A percentile compares a stretch with the other conserved stretches of the same genome.
These are phyloP conservation scores for Megalurothrips usitatus DNA, from an alignment of 2,888 invertebrate species.

Conservation along the genomic window DNA sequence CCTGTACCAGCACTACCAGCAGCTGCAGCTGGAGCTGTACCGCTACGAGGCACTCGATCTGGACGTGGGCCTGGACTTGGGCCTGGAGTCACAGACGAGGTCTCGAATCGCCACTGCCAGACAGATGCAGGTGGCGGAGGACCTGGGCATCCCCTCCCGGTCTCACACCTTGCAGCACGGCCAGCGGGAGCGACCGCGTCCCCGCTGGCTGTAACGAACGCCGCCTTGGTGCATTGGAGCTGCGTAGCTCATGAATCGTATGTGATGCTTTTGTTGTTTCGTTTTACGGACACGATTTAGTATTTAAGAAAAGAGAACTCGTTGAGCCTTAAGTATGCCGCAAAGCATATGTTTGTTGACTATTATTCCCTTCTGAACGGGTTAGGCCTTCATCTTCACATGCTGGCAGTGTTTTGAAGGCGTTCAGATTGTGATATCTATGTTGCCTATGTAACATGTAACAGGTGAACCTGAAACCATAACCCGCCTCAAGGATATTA, in stretches of 20 bases:
- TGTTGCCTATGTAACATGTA: neutral
- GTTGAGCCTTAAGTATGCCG: neutral
- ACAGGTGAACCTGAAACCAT: no score
- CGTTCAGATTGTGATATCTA: neutral
- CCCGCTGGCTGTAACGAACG: neutral
- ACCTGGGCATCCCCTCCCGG: neutral
- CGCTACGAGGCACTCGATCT: neutral
- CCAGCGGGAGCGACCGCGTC: neutral
- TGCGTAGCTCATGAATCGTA: neutral
- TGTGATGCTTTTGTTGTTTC: neutral
- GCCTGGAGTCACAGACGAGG: neutral
- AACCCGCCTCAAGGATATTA: no score
- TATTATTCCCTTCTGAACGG: neutral
- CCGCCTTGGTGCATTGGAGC: neutral
- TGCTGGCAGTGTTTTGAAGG: neutral
- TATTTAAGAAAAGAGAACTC: neutral
- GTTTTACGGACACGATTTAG: neutral
- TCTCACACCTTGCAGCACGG: neutral
- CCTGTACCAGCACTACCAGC: slow-evolving; percentile 6
- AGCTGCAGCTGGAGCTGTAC: neutral
- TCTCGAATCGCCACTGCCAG: neutral
- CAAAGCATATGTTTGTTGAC: neutral
- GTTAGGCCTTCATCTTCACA: neutral
- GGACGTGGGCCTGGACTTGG: neutral
- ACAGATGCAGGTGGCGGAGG: neutral